Percentiles rank a stretch among this genome's conserved stretches.
Evolutionary conservation across 2,888 invertebrate species (phyloP).

Genomic region (Hyles lineata): DNA sequence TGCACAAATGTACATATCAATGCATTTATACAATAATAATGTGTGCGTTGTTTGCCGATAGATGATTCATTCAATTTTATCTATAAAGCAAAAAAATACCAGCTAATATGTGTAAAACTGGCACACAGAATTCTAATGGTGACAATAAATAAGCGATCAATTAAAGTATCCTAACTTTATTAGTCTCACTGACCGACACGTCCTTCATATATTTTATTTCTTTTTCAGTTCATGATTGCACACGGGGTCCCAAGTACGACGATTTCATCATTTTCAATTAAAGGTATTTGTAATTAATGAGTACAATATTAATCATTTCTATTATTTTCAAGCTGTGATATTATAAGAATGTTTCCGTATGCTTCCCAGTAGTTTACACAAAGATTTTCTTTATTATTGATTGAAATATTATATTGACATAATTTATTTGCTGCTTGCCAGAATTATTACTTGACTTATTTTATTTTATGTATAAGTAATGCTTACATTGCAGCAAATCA

Average conservation of each 20-base stretch:
- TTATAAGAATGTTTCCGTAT: neutral
- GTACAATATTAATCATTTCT: neutral
- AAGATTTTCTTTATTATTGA: neutral
- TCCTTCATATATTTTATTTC: conserved; percentile 38
- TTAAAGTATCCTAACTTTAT: no score
- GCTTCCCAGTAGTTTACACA: conserved; percentile 13
- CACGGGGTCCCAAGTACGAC: conserved; percentile 55
- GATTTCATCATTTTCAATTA: conserved; percentile 49
- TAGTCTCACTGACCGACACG: no score
- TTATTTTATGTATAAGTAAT: neutral
- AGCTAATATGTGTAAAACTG: no score
- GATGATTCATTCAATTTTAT: no score
- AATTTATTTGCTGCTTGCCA: neutral
- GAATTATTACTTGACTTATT: neutral
- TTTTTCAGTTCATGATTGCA: conserved; percentile 75
- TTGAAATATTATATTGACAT: neutral
- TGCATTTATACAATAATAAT: no score
- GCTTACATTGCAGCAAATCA: conserved; percentile 5
- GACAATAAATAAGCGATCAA: no score
- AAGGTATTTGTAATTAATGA: conserved; percentile 55
- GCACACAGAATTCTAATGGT: no score
- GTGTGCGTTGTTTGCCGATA: no score
- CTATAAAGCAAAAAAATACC: no score
- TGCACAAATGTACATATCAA: no score
- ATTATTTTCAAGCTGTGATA: neutral